phyloP scores from a whole-genome alignment of 1,140 invertebrate genomes.

The Aphis gossypii region DNA sequence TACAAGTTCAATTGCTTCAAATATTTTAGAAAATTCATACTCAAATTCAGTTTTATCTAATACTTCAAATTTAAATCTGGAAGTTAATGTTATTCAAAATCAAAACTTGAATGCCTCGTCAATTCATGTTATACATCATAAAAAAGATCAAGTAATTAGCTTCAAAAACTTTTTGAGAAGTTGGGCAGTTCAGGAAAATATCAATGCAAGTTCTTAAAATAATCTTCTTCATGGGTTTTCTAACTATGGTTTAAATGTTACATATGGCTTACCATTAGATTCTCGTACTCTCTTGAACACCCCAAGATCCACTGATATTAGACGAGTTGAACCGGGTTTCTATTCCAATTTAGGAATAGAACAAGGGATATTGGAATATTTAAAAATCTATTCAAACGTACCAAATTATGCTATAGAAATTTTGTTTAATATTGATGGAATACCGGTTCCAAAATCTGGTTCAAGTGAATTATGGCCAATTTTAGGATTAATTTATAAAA shows the following conservation, averaged over 20 bases:
- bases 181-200: not conserved
- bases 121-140: not conserved
- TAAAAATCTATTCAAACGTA: not conserved
- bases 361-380: not conserved
- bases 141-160: not conserved
- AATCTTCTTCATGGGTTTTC: not conserved
- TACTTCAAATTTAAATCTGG: not conserved
- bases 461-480: slow-evolving; percentile 61
- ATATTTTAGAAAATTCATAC: not conserved
- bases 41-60: slow-evolving; percentile 2
- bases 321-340: not conserved
- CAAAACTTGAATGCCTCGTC: not conserved
- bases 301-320: not conserved
- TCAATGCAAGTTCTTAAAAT: not conserved
- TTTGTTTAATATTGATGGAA: slow-evolving; percentile 60
- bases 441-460: slow-evolving; percentile 59
- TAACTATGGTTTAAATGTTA: not conserved
- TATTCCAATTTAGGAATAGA: slow-evolving; percentile 24
- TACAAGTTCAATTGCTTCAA: not conserved
- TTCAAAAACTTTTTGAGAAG: not conserved
- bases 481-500: slow-evolving; percentile 48
- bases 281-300: not conserved
- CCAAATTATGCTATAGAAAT: not conserved
- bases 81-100: not conserved
- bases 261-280: not conserved